Percentiles rank a stretch among this genome's conserved stretches.
Evolutionary conservation across 2,113 vertebrate genomes (phyloP).

Genomic region (Tetraodon nigroviridis): DNA sequence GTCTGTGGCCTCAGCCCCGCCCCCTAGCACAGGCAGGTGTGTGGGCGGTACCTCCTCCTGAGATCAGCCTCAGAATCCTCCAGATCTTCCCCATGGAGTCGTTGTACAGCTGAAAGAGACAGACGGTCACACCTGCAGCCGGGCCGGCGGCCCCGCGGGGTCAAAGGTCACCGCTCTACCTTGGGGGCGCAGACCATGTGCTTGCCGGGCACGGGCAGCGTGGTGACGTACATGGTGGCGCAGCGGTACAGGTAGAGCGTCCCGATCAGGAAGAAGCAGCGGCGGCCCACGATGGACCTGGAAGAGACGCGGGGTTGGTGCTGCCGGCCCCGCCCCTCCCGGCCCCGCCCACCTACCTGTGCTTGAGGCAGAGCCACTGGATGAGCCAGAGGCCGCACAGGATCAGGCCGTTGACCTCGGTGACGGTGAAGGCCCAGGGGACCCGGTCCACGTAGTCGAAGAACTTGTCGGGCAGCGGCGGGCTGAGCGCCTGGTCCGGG

Average conservation of each 20-base stretch:
- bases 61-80: slow-evolving; percentile 63
- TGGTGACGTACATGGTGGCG: slow-evolving; percentile 96
- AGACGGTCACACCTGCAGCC: not conserved
- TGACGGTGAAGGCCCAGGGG: slow-evolving; percentile 94
- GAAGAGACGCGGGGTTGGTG: not conserved
- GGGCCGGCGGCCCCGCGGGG: not conserved
- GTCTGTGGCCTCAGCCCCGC: too few species aligned
- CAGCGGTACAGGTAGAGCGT: slow-evolving; percentile 95
- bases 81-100: slow-evolving; percentile 61
- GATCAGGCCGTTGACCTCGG: slow-evolving; percentile 93
- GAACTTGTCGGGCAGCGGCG: slow-evolving; percentile 96
- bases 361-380: slow-evolving; percentile 91
- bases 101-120: slow-evolving; percentile 50
- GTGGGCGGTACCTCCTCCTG: slow-evolving; percentile 59
- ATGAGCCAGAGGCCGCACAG: slow-evolving; percentile 85
- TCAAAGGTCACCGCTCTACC: slow-evolving; percentile 28
- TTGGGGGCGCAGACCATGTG: slow-evolving; percentile 93
- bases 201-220: slow-evolving; percentile 90
- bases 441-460: slow-evolving; percentile 93
- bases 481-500: slow-evolving; percentile 88
- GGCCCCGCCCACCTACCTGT: slow-evolving; percentile 78
- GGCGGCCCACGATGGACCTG: slow-evolving; percentile 89
- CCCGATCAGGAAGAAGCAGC: slow-evolving; percentile 94
- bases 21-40: not conserved
- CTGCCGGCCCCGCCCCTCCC: too few species aligned